Evolutionary conservation across 2,113 vertebrate species (phyloP), one percentile per base, ranked within the genome.

Genomic region (Pipa parva): DNA sequence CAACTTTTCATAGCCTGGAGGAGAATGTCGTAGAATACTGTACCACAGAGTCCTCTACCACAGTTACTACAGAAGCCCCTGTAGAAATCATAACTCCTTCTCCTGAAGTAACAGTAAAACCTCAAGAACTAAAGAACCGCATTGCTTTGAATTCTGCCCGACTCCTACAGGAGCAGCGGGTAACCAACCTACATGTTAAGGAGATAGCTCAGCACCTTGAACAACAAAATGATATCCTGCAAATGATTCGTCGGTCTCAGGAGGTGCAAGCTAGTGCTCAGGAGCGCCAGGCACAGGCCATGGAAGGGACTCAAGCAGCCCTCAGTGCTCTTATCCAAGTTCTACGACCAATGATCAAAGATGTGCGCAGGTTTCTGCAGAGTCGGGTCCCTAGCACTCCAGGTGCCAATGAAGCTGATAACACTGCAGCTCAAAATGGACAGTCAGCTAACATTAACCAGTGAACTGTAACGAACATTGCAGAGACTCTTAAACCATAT

Each of bases 121-220:
- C 96, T 0, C 95, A 98, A 76, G 96, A 97, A 31, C 87, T 97
- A 57, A 98, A 97, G 74, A 97, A 92, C 78, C 90, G 95, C 18
- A 97, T 97, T 0, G 95, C 96, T 45, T 89, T 98, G 27, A 98
- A 97, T 85, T 98, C 95, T 0, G 94, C 94, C 73, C 94, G 95
- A 71, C 86, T 98, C 26, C 84, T 98, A 73, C 96, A 98, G 87
- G 96, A 98, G 82, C 96, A 98, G 81, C 79, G 92, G 2, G 93
- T 97, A 37, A 97, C 96, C 74, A 98, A 98, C 57, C 82, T 98
- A 18, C 96, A 97, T 0, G 89, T 98, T 63, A 92, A 94, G 51
- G 94, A 98, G 84, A 97, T 98, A 0, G 92, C 94, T 27, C 94
- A 97, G 84, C 94, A 97, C 80, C 84, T 98, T 55, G 96, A 98